Conservation (phyloP, 1,140 invertebrate genomes). For the Zaprionus vittiger region DNA sequence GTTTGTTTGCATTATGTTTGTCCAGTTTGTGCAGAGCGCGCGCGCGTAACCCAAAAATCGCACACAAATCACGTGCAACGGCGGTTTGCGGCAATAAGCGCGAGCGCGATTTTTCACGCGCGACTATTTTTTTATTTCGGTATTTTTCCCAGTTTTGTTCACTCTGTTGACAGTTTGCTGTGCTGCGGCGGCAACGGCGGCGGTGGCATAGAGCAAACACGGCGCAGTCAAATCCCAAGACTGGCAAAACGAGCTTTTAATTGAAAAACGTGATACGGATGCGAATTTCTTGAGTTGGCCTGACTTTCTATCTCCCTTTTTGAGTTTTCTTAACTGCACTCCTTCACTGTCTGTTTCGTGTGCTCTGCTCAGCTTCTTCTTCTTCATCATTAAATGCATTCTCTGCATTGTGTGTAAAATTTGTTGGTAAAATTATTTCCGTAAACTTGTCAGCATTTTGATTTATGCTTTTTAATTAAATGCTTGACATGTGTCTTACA, state of each 20-base stretch:
- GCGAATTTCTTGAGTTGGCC: conserved; percentile 29
- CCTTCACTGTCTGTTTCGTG: background rate
- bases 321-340: conserved; percentile 7
- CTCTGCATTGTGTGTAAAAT: conserved; percentile 31
- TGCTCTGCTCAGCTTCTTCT: background rate
- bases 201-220: conserved; percentile 19
- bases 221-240: conserved; percentile 27
- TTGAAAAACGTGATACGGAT: conserved; percentile 74
- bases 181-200: background rate
- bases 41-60: conserved; percentile 55
- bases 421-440: conserved; percentile 54
- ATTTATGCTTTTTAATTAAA: conserved; percentile 78
- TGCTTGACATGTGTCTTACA: conserved; percentile 24
- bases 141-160: background rate
- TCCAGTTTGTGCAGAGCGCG: background rate
- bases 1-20: conserved; percentile 30
- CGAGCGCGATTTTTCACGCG: conserved; percentile 57
- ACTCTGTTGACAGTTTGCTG: conserved; percentile 44
- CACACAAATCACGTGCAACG: conserved; percentile 65
- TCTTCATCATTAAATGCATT: conserved; percentile 40
- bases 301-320: no score
- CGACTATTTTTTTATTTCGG: background rate
- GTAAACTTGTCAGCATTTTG: conserved; percentile 65
- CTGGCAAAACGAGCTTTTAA: conserved; percentile 67
- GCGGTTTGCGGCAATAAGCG: conserved; percentile 67